Conservation (phyloP, 2,888 invertebrate species). For the Mermis nigrescens region DNA sequence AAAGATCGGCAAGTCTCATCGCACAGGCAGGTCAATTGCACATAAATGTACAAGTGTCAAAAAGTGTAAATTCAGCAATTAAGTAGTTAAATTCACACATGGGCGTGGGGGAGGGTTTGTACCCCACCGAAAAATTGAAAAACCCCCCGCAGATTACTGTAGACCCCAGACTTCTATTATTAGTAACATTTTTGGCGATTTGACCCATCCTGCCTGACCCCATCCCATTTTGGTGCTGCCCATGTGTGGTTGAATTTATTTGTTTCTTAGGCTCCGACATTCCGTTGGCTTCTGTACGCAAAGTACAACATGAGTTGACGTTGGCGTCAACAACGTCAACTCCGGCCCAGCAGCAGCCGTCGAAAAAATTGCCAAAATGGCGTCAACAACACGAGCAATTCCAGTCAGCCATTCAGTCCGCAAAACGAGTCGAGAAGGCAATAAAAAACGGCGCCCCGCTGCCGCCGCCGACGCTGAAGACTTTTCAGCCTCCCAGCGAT, state of each 20-base stretch:
- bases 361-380: constrained; percentile 63
- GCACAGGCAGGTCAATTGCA: too few species aligned
- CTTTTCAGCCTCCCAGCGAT: constrained; percentile 33
- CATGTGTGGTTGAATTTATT: too few species aligned
- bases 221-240: too few species aligned
- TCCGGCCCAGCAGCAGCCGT: constrained; percentile 25
- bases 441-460: constrained; percentile 35
- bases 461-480: constrained; percentile 37
- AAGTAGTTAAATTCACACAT: too few species aligned
- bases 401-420: constrained; percentile 67
- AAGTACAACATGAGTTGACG: constrained; percentile 23
- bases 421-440: constrained; percentile 50
- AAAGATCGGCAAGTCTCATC: too few species aligned
- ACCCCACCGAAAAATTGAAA: background rate
- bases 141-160: background rate
- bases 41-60: too few species aligned
- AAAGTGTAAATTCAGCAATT: too few species aligned
- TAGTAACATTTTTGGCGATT: too few species aligned
- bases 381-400: constrained; percentile 80
- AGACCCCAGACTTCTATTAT: too few species aligned
- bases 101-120: too few species aligned
- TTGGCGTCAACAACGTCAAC: background rate
- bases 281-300: constrained; percentile 22
- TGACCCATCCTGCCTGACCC: too few species aligned
- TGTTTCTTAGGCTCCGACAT: constrained; percentile 30